Evolutionary conservation across 1,140 invertebrate genomes (phyloP).

Genomic region (Centruroides sculpturatus): DNA sequence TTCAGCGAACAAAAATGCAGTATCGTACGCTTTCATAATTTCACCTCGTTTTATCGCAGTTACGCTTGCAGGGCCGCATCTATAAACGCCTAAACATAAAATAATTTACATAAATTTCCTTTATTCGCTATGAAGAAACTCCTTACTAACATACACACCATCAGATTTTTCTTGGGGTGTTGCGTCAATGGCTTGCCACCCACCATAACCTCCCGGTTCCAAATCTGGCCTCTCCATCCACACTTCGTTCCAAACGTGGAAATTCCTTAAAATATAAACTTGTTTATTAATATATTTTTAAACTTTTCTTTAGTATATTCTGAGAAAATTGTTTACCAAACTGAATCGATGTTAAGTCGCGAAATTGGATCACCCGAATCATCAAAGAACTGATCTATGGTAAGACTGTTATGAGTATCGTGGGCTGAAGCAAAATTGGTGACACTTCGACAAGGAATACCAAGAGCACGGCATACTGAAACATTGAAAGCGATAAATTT

Average conservation of each 20-base stretch:
- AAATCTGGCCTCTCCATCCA: constrained; percentile 83
- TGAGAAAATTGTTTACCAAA: constrained; percentile 12
- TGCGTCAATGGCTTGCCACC: constrained; percentile 87
- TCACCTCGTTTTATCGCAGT: constrained; percentile 65
- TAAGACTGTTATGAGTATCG: constrained; percentile 54
- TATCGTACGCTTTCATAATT: constrained; percentile 61
- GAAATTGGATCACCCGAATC: constrained; percentile 36
- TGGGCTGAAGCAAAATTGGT: constrained; percentile 59
- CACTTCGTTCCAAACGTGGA: constrained; percentile 90
- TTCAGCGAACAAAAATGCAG: constrained; percentile 63
- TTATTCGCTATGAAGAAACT: not conserved
- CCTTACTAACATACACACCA: constrained; percentile 24
- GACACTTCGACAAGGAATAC: constrained; percentile 52
- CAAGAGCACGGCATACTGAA: constrained; percentile 49
- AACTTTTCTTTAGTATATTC: not conserved
- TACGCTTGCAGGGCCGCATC: constrained; percentile 60
- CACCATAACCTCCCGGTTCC: constrained; percentile 37
- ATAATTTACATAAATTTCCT: not conserved
- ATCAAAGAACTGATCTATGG: constrained; percentile 52
- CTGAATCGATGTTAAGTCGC: constrained; percentile 16
- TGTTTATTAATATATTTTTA: not conserved
- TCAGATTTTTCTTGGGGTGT: constrained; percentile 72
- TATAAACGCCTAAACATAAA: constrained; percentile 38
- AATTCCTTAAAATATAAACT: constrained; percentile 43
- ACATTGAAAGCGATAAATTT: not conserved